phyloP scores from a whole-genome alignment of 2,888 invertebrate genomes.

The Chorisops tibialis region DNA sequence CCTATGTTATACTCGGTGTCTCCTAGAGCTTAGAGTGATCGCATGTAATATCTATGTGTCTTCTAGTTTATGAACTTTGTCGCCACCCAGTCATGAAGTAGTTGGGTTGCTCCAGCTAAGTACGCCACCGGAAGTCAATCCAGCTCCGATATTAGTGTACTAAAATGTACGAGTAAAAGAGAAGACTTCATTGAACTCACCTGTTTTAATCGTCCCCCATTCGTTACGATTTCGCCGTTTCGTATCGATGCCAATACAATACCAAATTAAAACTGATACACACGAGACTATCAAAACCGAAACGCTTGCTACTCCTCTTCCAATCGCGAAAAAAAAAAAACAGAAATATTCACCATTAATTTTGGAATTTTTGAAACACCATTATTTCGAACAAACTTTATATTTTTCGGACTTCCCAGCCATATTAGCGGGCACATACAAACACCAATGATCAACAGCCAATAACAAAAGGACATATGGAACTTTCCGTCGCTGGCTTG shows the following conservation, averaged over 20 bases:
- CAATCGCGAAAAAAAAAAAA: conserved; percentile 10
- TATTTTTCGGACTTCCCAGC: conserved; percentile 88
- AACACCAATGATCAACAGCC: conserved; percentile 73
- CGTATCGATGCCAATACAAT: conserved; percentile 56
- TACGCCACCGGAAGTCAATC: no score
- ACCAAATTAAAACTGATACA: conserved; percentile 65
- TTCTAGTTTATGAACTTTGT: no score
- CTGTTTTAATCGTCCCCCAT: conserved; percentile 45
- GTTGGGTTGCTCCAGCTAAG: no score
- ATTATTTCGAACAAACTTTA: conserved; percentile 68
- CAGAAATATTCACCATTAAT: no score
- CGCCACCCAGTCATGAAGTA: no score
- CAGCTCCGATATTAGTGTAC: no score
- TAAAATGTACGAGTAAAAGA: no score
- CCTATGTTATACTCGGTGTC: no score
- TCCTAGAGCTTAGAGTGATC: no score
- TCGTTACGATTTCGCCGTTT: conserved; percentile 45
- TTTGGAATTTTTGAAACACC: no score
- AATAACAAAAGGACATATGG: conserved; percentile 74
- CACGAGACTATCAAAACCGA: conserved; percentile 64
- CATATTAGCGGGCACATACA: conserved; percentile 78
- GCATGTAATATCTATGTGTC: no score
- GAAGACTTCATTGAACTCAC: no score
- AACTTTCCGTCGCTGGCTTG: conserved; percentile 64
- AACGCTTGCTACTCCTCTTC: conserved; percentile 61